A percentile compares a stretch with the other conserved stretches of the same genome.
These are phyloP conservation scores for Amitus sp. DNA, from an alignment of 2,888 invertebrate genomes.

Conservation along the genomic window DNA sequence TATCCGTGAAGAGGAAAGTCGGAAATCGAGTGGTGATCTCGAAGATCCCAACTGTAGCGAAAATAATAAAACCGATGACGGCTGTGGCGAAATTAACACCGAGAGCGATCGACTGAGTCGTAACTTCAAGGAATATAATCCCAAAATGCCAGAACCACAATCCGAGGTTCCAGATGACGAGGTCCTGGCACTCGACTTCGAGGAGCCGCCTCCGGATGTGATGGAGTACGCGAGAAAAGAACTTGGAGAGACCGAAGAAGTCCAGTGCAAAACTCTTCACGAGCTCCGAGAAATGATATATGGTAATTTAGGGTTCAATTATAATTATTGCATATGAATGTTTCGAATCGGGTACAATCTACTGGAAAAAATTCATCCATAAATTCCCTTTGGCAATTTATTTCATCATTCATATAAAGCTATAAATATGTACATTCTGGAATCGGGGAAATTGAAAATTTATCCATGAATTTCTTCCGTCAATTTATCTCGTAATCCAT, in stretches of 20 bases:
- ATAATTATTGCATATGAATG: constrained; percentile 10
- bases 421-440: too few relatives aligned
- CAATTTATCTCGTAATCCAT: too few relatives aligned
- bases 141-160: constrained; percentile 42
- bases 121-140: constrained; percentile 25
- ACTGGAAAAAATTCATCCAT: too few relatives aligned
- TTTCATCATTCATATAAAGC: too few relatives aligned
- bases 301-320: constrained; percentile 66
- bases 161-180: constrained; percentile 38
- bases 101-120: constrained; percentile 23
- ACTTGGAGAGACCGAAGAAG: constrained; percentile 78
- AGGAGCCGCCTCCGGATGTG: constrained; percentile 74
- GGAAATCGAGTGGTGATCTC: constrained; percentile 2
- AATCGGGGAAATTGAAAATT: too few relatives aligned
- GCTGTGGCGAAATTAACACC: neutral
- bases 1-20: constrained; percentile 11
- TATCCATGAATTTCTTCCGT: too few relatives aligned
- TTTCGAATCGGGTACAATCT: too few relatives aligned
- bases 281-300: constrained; percentile 80
- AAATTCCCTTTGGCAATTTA: too few relatives aligned
- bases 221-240: constrained; percentile 75
- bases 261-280: constrained; percentile 74
- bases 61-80: too few relatives aligned
- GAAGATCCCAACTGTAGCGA: constrained; percentile 7
- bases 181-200: constrained; percentile 73